Conservation (phyloP, 2,888 invertebrate species). For the Drosophila parthenogenetica region DNA sequence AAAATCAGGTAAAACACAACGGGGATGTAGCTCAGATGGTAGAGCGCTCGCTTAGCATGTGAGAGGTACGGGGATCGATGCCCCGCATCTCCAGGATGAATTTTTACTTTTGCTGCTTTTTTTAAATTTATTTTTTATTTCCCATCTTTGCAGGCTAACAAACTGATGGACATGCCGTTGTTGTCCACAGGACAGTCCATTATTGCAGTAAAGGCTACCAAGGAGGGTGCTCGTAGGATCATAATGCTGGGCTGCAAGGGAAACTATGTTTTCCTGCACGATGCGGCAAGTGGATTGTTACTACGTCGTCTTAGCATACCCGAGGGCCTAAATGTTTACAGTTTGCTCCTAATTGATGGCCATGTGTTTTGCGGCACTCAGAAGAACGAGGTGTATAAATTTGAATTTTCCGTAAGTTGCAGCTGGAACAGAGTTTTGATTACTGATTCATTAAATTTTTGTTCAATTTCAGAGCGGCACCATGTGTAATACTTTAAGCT, state of each 20-base stretch:
- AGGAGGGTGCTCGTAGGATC: constrained; percentile 90
- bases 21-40: constrained; percentile 86
- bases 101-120: constrained; percentile 3
- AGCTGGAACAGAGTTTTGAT: background rate
- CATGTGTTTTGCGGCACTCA: constrained; percentile 92
- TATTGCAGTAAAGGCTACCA: constrained; percentile 89
- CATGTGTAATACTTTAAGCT: constrained; percentile 87
- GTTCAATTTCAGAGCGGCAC: constrained; percentile 87
- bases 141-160: constrained; percentile 86
- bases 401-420: constrained; percentile 90
- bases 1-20: constrained; percentile 15
- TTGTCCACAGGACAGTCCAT: constrained; percentile 89
- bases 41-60: constrained; percentile 86
- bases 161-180: constrained; percentile 77
- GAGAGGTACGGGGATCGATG: constrained; percentile 85
- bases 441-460: background rate
- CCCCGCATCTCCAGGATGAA: constrained; percentile 84
- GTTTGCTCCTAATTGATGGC: constrained; percentile 88
- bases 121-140: background rate
- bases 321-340: constrained; percentile 88
- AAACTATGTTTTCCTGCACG: constrained; percentile 89
- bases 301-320: constrained; percentile 88
- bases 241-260: constrained; percentile 88
- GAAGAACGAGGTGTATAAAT: constrained; percentile 89
- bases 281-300: constrained; percentile 89